Conservation (phyloP, 1,140 invertebrate genomes). For the Nymphalis io region DNA sequence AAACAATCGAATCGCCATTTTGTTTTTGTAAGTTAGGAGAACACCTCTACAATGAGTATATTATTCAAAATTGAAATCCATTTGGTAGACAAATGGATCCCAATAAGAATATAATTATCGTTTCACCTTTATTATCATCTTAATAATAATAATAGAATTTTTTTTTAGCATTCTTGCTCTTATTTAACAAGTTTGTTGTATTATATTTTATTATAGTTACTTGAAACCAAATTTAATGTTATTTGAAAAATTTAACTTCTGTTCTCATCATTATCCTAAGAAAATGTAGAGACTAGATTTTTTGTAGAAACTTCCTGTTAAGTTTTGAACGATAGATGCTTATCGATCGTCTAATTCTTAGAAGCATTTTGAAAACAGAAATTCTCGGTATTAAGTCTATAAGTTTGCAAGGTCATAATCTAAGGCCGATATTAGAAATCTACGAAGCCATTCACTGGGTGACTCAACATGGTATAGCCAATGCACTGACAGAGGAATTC, state of each 20-base stretch:
- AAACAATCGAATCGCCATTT: slow-evolving; percentile 10
- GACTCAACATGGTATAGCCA: slow-evolving; percentile 42
- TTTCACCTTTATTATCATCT: no score
- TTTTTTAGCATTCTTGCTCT: no score
- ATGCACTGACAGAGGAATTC: slow-evolving; percentile 19
- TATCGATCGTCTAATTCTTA: slow-evolving; percentile 16
- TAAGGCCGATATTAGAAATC: slow-evolving; percentile 43
- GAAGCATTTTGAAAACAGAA: slow-evolving; percentile 28
- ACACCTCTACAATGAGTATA: not conserved
- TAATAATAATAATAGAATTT: no score
- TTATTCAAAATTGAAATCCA: not conserved
- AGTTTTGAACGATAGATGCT: not conserved
- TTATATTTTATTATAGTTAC: no score
- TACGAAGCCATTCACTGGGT: slow-evolving; percentile 42
- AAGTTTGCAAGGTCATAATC: slow-evolving; percentile 34
- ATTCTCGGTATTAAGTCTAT: slow-evolving; percentile 29
- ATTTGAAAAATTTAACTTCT: no score
- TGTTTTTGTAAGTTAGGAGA: not conserved
- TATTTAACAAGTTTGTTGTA: no score
- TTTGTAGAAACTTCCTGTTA: not conserved
- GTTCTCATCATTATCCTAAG: no score
- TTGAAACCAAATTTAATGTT: no score
- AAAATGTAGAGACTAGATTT: not conserved
- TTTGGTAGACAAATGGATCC: no score
- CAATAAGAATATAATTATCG: not conserved